Evolutionary conservation across 2,888 invertebrate species (phyloP).

Genomic region (Lasioglossum marginatum): DNA sequence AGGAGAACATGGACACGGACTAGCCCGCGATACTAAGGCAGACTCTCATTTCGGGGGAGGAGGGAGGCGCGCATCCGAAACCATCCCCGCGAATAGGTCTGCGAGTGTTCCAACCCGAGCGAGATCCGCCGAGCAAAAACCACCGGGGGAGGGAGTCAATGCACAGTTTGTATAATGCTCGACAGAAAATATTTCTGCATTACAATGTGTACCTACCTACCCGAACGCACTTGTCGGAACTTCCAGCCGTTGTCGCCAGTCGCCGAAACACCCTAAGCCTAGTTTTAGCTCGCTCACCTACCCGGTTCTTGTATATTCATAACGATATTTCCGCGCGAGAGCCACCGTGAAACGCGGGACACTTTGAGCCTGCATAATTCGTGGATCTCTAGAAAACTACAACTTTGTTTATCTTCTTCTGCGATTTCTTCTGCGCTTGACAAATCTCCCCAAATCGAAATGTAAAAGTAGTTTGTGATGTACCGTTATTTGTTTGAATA

Average conservation of each 20-base stretch:
- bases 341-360: conserved; percentile 33
- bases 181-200: conserved; percentile 77
- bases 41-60: conserved; percentile 66
- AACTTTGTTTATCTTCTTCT: not conserved
- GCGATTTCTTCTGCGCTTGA: not conserved
- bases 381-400: not conserved
- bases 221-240: conserved; percentile 60
- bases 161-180: conserved; percentile 79
- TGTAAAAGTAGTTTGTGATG: not conserved
- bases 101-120: conserved; percentile 70
- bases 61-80: conserved; percentile 52
- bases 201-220: conserved; percentile 65
- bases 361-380: not conserved
- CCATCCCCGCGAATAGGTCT: conserved; percentile 71
- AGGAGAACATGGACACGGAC: conserved; percentile 54
- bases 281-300: conserved; percentile 37
- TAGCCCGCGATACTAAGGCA: conserved; percentile 66
- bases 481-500: not conserved
- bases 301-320: conserved; percentile 72
- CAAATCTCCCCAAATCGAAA: not conserved
- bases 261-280: conserved; percentile 31
- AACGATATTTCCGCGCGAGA: conserved; percentile 59
- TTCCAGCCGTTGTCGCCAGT: conserved; percentile 47
- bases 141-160: conserved; percentile 64
- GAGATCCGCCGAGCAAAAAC: conserved; percentile 26